Conservation (phyloP, 2,888 invertebrate genomes). For the Linnaemya tessellans region DNA sequence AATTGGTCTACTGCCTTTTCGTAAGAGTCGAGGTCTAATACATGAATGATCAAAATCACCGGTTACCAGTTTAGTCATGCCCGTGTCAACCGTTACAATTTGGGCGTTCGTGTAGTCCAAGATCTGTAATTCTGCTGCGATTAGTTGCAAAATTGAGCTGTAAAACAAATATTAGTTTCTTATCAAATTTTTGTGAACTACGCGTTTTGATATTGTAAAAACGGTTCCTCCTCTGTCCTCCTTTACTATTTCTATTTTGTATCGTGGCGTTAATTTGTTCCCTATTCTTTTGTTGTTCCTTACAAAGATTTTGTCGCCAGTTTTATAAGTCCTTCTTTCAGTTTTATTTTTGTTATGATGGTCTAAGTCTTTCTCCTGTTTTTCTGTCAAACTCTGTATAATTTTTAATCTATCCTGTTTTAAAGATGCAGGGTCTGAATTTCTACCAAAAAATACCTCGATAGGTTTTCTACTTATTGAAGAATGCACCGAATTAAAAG, state of each 20-base stretch:
- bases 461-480: conserved; percentile 56
- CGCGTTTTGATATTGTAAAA: background rate
- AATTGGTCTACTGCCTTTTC: conserved; percentile 21
- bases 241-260: conserved; percentile 22
- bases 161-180: conserved; percentile 9
- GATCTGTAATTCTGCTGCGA: conserved; percentile 16
- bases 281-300: conserved; percentile 33
- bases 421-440: background rate
- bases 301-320: background rate
- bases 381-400: conserved; percentile 4
- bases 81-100: conserved; percentile 34
- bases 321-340: background rate
- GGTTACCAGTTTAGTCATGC: conserved; percentile 6
- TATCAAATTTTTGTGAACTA: conserved; percentile 26
- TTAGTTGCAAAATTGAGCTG: background rate
- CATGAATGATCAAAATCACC: conserved; percentile 8
- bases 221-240: conserved; percentile 25
- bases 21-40: conserved; percentile 13
- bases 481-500: conserved; percentile 54
- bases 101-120: conserved; percentile 20
- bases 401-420: conserved; percentile 23
- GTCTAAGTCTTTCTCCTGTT: conserved; percentile 4
- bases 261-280: conserved; percentile 27
- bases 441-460: conserved; percentile 52
- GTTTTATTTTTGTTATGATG: conserved; percentile 10